Percentiles rank a stretch among this genome's conserved stretches.
phyloP scores from a whole-genome alignment of 2,113 vertebrate genomes.

The Trogon melanurus region DNA sequence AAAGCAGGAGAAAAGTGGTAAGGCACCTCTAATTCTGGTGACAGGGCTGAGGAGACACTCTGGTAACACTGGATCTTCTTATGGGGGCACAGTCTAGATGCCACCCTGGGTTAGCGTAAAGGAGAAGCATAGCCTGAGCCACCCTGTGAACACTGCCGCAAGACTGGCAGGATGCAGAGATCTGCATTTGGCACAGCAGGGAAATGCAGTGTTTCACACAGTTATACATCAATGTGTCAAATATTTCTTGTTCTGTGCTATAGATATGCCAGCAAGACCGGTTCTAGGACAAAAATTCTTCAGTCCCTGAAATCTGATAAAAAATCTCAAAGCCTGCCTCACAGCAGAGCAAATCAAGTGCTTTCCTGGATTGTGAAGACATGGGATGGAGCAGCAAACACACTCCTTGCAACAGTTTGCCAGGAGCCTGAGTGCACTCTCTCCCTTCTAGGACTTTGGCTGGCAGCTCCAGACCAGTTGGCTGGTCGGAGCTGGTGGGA shows the following conservation, averaged over 20 bases:
- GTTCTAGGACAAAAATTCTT: neutral
- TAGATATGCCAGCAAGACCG: neutral
- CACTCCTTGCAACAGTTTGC: neutral
- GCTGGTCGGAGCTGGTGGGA: neutral
- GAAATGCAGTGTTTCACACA: neutral
- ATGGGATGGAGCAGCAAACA: neutral
- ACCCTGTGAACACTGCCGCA: accelerated
- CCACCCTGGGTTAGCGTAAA: neutral
- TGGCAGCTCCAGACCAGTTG: neutral
- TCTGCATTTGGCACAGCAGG: neutral
- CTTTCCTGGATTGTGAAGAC: neutral
- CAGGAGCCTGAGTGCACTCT: neutral
- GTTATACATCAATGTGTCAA: neutral
- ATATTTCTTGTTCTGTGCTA: neutral
- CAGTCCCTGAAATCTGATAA: neutral
- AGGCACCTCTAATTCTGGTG: neutral
- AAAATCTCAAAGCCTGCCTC: neutral
- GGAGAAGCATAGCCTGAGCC: neutral
- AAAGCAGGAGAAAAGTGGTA: neutral
- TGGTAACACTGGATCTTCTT: neutral
- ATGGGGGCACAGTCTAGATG: neutral
- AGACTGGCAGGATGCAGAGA: neutral
- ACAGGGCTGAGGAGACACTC: neutral
- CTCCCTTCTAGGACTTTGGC: neutral
- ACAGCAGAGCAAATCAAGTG: neutral